Evolutionary conservation across 2,113 vertebrate genomes (phyloP).

Genomic region (Perca flavescens): DNA sequence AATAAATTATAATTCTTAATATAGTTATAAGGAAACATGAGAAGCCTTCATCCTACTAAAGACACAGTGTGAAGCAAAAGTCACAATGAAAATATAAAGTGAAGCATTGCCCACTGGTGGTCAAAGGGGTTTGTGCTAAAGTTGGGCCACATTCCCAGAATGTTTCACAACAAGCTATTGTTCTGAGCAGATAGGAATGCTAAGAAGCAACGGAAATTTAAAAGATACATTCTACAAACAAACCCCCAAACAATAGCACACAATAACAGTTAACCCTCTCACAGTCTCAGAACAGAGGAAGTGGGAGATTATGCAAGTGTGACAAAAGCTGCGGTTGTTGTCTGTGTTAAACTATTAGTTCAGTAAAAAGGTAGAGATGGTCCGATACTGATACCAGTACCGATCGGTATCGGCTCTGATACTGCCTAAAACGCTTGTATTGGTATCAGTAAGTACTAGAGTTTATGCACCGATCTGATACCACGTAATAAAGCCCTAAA

Average conservation of each 20-base stretch:
- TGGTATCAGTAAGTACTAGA: too few relatives aligned
- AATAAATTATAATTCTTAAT: background rate
- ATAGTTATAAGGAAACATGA: background rate
- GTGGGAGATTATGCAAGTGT: background rate
- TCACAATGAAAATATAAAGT: background rate
- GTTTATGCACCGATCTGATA: too few relatives aligned
- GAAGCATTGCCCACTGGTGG: slow-evolving; percentile 37
- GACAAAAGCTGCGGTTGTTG: background rate
- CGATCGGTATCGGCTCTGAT: too few relatives aligned
- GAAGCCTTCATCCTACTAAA: background rate
- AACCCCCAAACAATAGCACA: background rate
- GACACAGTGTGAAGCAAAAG: background rate
- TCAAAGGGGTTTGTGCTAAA: slow-evolving; percentile 10
- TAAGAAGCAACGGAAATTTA: slow-evolving; percentile 13
- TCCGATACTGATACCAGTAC: too few relatives aligned
- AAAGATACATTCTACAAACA: slow-evolving; percentile 12
- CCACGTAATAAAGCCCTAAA: too few relatives aligned
- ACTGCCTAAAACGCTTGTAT: too few relatives aligned
- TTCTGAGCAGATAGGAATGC: slow-evolving; percentile 25
- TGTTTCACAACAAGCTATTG: slow-evolving; percentile 26
- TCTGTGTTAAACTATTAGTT: background rate
- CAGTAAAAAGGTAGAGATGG: background rate
- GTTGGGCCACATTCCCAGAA: slow-evolving; percentile 21
- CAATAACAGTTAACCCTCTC: background rate
- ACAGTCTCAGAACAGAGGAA: slow-evolving; percentile 22